Base-by-base conservation (phyloP, 2,888 invertebrate species). In the Caprella mutica region DNA sequence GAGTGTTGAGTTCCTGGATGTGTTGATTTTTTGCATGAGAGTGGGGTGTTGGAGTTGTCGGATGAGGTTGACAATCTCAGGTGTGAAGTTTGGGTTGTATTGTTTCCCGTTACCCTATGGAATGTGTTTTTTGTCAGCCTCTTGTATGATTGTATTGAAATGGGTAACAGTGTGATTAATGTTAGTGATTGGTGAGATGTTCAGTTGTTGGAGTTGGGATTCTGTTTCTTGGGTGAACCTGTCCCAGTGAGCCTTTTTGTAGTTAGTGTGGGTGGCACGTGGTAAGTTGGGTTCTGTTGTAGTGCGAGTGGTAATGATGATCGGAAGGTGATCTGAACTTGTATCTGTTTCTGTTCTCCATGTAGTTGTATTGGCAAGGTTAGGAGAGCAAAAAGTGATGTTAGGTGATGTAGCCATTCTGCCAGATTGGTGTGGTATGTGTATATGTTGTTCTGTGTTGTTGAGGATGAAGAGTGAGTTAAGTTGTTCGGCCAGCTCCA, bases 11-110 rank as follows among this genome's bases (percentile, higher is more conserved):
- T 38, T 19, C 48, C 39, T 44, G 35, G 23, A 38, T 44, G 17
- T 44, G 44, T 8, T 35, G 35, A 33, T 21, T 24, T 14, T 21
- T 55, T 33, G 23, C 27, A 24, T 44, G 35, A 26, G 46, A 27
- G 38, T 23, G 44, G 17, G 35, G 55, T 46, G 46, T 48, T 30
- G 55, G 35, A 35, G 39, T 42, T 54, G 54, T 42, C 54, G 42
- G 29, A 43, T 54, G 54, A 54, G 54, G 21, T 26, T 23, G 21
- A 17, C 23, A 27, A 46, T 55, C 40, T 46, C 55, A 35, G 46
- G 35, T 46, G 44, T 55, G 46, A 46, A 55, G 27, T 55, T 55
- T 17, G 55, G 55, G 38, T 55, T 55, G 55, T 55, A 44, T 48
- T 8, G 12, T 27, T 26, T 44, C 38, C 35, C 35, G 55, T 44